Evolutionary conservation across 2,113 vertebrate species (phyloP), one percentile per base, ranked within the genome.

Genomic region (Struthidea cinerea): DNA sequence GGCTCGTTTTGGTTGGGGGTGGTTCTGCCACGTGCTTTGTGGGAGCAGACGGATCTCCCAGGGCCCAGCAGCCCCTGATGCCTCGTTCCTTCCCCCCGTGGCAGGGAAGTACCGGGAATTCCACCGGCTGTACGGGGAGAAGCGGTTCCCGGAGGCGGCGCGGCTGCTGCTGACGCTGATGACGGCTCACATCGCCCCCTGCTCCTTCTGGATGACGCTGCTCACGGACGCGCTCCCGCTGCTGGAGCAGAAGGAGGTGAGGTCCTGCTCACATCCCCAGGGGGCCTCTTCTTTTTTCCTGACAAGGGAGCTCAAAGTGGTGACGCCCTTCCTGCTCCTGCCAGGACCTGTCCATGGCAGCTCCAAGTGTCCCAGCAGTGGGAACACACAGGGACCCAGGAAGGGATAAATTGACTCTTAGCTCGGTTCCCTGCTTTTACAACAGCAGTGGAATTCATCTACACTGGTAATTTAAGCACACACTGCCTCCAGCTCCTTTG

Each of bases 201-300:
- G 97, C 32, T 99, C 98, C 95, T 99, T 99, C 98, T 99, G 99
- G 99, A 99, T 99, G 98, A 99, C 99, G 4, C 97, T 99, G 71
- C 97, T 99, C 73, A 99, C 98, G 0, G 99, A 99, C 0, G 99
- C 99, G 8, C 98, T 99, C 55, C 99, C 99, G 5, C 98, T 99
- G 94, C 97, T 99, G 96, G 99, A 99, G 96, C 99, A 99, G 97
- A 99, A 98, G 87, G 98, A 99, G 98, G 99, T 99, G 76, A 89
- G 94, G 79, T 22, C 4, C 35, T 23, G 30, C 27, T 53, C n/a
- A 9, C 27, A 4, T 10, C 26, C 26, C 56, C 6, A 6, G 0
- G 0, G 1, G 6, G 0, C 4, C 28, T 22, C 46, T 53, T 21
- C 28, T 22, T 46, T 50, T 18, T 35, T 52, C 39, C 39, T 32